Conservation (phyloP, 2,888 invertebrate genomes). For the Noctua pronuba region DNA sequence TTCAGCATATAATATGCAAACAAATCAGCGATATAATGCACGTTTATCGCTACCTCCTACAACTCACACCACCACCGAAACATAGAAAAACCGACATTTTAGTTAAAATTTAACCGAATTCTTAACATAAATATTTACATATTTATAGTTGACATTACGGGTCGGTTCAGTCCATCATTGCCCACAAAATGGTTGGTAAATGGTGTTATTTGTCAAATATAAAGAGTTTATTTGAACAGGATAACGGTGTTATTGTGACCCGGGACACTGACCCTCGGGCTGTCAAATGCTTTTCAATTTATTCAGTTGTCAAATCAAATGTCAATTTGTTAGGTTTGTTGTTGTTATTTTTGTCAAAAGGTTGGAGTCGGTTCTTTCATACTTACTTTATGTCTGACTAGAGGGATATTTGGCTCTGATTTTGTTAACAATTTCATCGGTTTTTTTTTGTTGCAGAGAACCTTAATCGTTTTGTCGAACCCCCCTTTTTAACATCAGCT, state of each 20-base stretch:
- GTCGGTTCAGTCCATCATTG: conserved; percentile 24
- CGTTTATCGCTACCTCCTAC: conserved; percentile 21
- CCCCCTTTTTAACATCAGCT: no score
- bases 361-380: not conserved
- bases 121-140: conserved; percentile 84
- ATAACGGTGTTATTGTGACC: conserved; percentile 45
- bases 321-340: conserved; percentile 6
- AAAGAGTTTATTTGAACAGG: conserved; percentile 52
- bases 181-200: conserved; percentile 30
- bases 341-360: not conserved
- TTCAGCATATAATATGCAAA: not conserved
- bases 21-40: not conserved
- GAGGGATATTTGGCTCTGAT: no score
- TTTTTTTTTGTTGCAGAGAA: no score
- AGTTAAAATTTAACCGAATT: conserved; percentile 80
- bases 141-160: conserved; percentile 74
- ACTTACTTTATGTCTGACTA: not conserved
- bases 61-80: conserved; percentile 36
- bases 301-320: conserved; percentile 34
- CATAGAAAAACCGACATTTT: conserved; percentile 68
- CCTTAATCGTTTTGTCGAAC: no score
- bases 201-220: conserved; percentile 55
- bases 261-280: conserved; percentile 10
- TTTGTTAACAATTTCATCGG: no score
- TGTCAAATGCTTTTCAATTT: conserved; percentile 30